These are phyloP conservation scores for Labeo calbasu DNA, from an alignment of 2,797 vertebrate species.

Conservation along the genomic window DNA sequence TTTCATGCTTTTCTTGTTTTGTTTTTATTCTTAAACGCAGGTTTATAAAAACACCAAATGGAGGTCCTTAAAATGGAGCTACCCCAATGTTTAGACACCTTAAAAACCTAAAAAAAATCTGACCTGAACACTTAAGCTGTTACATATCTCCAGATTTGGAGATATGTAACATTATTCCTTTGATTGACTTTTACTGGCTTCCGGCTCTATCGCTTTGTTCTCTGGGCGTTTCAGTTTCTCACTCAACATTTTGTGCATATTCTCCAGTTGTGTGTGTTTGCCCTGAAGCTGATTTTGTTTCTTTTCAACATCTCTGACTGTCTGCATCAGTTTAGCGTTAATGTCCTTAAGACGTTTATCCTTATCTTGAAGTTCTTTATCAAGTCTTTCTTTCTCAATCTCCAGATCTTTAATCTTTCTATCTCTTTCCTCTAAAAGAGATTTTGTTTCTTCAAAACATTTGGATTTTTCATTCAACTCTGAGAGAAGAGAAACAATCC, in stretches of 20 bases:
- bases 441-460: constrained; percentile 32
- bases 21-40: neutral
- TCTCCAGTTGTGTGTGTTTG: constrained; percentile 16
- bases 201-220: neutral
- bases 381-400: neutral
- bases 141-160: no score
- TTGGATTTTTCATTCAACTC: constrained; percentile 36
- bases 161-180: no score
- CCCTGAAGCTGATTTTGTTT: constrained; percentile 15
- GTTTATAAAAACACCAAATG: no score
- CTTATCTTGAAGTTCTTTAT: constrained; percentile 34
- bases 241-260: constrained; percentile 5
- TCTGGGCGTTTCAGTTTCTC: constrained; percentile 3
- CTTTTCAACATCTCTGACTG: constrained; percentile 1
- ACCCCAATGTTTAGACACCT: no score
- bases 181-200: neutral
- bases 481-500: neutral
- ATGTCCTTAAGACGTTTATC: constrained; percentile 4
- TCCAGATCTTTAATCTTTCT: constrained; percentile 18
- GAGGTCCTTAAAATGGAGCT: no score
- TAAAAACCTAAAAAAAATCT: no score
- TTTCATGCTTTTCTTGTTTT: neutral
- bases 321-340: neutral
- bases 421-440: constrained; percentile 23
- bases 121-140: no score